Percentiles rank a stretch among this genome's conserved stretches.
Conservation (phyloP, 64 coral and sea anemone species). For the Porites lutea region DNA sequence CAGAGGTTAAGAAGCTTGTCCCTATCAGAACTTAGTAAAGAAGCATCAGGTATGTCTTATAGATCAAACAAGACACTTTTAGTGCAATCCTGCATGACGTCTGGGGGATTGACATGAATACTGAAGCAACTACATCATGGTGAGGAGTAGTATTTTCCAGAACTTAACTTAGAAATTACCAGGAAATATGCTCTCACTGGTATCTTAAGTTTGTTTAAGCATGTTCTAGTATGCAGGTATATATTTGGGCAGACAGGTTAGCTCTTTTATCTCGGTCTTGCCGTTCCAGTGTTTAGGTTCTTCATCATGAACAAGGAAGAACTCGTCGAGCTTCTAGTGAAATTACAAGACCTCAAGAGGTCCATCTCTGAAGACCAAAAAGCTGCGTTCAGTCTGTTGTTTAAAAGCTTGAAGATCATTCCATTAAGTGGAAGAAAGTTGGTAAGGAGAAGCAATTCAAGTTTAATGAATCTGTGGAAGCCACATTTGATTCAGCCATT, state of each 20-base stretch:
- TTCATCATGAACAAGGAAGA: too few species aligned
- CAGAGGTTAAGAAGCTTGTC: not conserved
- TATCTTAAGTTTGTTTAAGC: too few species aligned
- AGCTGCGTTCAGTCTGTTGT: not conserved
- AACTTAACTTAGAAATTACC: too few species aligned
- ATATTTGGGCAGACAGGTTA: too few species aligned
- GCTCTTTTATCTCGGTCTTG: too few species aligned
- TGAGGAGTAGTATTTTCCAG: too few species aligned
- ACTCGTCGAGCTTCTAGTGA: too few species aligned
- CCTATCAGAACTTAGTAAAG: constrained; percentile 54
- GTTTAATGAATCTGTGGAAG: not conserved
- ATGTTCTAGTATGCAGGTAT: too few species aligned
- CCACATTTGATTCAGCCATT: not conserved
- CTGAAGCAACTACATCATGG: constrained; percentile 34
- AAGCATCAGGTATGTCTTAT: constrained; percentile 39
- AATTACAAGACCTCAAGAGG: too few species aligned
- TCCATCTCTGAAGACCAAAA: too few species aligned
- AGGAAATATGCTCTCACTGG: too few species aligned
- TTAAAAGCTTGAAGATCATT: not conserved
- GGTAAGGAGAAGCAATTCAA: not conserved
- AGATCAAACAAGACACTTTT: constrained; percentile 32
- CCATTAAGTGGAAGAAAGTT: not conserved
- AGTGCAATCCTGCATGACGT: constrained; percentile 20
- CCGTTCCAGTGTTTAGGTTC: too few species aligned
- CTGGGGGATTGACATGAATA: constrained; percentile 45